These are phyloP conservation scores for Cerastis rubricosa DNA, from an alignment of 2,888 invertebrate genomes.

Conservation along the genomic window DNA sequence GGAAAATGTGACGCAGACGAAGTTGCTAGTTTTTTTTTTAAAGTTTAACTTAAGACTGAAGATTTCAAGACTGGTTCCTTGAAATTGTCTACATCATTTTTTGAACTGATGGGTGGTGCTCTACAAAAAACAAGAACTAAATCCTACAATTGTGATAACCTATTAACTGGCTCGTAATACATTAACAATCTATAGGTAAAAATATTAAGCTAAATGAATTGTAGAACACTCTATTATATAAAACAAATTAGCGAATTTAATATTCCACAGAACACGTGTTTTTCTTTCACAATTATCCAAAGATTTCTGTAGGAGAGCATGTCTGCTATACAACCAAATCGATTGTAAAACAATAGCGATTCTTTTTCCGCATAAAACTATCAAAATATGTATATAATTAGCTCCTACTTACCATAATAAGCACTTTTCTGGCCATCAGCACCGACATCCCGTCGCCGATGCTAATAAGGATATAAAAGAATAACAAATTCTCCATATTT, in stretches of 20 bases:
- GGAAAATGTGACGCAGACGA: too few species aligned
- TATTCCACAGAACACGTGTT: background rate
- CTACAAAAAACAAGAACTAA: background rate
- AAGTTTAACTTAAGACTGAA: too few species aligned
- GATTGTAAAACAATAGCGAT: conserved; percentile 31
- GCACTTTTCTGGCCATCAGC: conserved; percentile 19
- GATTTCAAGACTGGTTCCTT: background rate
- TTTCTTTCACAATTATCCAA: background rate
- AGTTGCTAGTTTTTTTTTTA: too few species aligned
- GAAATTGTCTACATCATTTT: background rate
- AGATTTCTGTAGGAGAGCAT: background rate
- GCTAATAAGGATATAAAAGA: conserved; percentile 43
- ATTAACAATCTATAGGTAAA: background rate
- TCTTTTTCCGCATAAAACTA: background rate
- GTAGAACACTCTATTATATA: background rate
- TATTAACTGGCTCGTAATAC: background rate
- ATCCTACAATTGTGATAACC: background rate
- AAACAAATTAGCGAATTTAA: too few species aligned
- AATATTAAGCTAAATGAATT: background rate
- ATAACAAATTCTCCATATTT: conserved; percentile 50
- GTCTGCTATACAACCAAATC: background rate
- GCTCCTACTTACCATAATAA: conserved; percentile 28
- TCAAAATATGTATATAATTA: conserved; percentile 32
- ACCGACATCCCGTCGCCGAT: conserved; percentile 52
- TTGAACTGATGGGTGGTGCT: background rate